Evolutionary conservation across 2,888 invertebrate species (phyloP).

Genomic region (Drosophila ustulata): DNA sequence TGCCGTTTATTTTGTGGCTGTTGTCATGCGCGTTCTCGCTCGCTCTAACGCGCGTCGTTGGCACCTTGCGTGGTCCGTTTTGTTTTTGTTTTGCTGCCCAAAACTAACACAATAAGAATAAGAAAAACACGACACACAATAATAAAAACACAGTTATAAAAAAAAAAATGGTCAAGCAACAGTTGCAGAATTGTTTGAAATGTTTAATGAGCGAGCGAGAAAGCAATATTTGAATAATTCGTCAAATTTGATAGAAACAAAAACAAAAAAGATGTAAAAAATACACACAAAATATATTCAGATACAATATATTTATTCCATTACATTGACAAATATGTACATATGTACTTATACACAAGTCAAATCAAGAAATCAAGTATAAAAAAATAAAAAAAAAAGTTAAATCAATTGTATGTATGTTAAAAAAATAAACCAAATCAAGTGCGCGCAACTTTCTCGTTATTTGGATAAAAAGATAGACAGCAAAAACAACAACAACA

Average conservation of each 20-base stretch:
- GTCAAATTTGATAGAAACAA: slow-evolving; percentile 24
- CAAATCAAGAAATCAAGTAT: slow-evolving; percentile 14
- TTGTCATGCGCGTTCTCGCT: slow-evolving; percentile 65
- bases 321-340: slow-evolving; percentile 17
- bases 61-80: slow-evolving; percentile 43
- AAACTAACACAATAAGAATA: slow-evolving; percentile 31
- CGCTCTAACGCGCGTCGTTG: slow-evolving; percentile 26
- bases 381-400: background rate
- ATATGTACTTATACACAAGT: slow-evolving; percentile 25
- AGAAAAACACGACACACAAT: slow-evolving; percentile 1
- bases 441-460: slow-evolving; percentile 31
- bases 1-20: slow-evolving; percentile 39
- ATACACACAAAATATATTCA: slow-evolving; percentile 3
- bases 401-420: slow-evolving; percentile 44
- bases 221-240: slow-evolving; percentile 32
- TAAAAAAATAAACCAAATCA: slow-evolving; percentile 15
- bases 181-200: slow-evolving; percentile 39
- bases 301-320: slow-evolving; percentile 16
- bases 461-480: slow-evolving; percentile 23
- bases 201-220: background rate
- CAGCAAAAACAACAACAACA: background rate
- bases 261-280: slow-evolving; percentile 15
- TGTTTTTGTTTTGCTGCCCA: slow-evolving; percentile 71
- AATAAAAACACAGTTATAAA: slow-evolving; percentile 1
- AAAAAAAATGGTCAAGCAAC: slow-evolving; percentile 32